Evolutionary conservation across 2,113 vertebrate genomes (phyloP).

Genomic region (Archocentrus centrarchus): DNA sequence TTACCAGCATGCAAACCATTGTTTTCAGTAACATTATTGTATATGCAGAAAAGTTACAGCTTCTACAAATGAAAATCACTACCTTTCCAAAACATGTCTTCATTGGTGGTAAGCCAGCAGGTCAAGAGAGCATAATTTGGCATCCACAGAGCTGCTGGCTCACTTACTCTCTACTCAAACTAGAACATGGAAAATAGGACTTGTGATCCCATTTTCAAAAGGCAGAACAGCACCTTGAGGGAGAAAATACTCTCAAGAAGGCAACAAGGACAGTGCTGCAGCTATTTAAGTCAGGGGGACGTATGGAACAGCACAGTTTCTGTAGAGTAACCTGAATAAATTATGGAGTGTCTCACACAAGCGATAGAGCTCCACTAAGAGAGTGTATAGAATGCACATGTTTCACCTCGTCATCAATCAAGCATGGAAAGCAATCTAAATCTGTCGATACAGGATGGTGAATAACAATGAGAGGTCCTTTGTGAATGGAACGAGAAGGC

Average conservation of each 20-base stretch:
- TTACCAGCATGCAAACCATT: slow-evolving; percentile 43
- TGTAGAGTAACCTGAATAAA: slow-evolving; percentile 62
- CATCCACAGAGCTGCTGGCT: slow-evolving; percentile 52
- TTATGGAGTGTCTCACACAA: slow-evolving; percentile 48
- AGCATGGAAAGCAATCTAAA: slow-evolving; percentile 75
- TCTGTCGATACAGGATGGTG: slow-evolving; percentile 69
- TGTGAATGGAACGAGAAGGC: slow-evolving; percentile 29
- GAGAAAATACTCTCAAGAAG: slow-evolving; percentile 31
- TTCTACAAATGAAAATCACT: slow-evolving; percentile 50
- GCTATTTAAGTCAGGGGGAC: slow-evolving; percentile 52
- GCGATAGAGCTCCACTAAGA: slow-evolving; percentile 44
- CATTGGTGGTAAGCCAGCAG: slow-evolving; percentile 37
- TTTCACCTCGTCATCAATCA: slow-evolving; percentile 79
- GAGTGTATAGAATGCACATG: slow-evolving; percentile 47
- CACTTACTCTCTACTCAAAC: slow-evolving; percentile 45
- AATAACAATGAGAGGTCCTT: slow-evolving; percentile 65
- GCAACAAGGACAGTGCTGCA: slow-evolving; percentile 47
- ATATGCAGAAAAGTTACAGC: slow-evolving; percentile 32
- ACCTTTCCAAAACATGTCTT: slow-evolving; percentile 28
- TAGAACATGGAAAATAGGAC: slow-evolving; percentile 50
- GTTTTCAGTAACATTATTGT: slow-evolving; percentile 53
- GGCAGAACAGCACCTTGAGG: slow-evolving; percentile 36
- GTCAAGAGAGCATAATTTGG: slow-evolving; percentile 46
- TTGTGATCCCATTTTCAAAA: slow-evolving; percentile 35
- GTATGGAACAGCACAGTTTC: slow-evolving; percentile 48